Evolutionary conservation across 2,888 invertebrate species (phyloP).

Genomic region (Clunio marinus): DNA sequence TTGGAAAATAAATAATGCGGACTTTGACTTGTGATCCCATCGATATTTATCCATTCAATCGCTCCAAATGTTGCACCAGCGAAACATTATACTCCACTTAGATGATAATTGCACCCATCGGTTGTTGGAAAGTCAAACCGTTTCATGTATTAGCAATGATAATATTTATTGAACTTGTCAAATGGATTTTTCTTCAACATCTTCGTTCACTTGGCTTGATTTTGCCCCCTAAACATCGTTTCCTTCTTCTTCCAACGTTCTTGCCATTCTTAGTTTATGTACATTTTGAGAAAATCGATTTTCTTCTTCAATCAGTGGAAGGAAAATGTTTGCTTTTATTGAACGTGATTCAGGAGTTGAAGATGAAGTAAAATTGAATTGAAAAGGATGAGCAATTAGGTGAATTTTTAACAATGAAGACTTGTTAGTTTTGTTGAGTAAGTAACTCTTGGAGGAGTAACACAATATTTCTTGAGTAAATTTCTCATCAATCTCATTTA

Average conservation of each 20-base stretch:
- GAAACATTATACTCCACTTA: constrained; percentile 17
- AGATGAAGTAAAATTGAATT: background rate
- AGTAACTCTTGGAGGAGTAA: too few relatives aligned
- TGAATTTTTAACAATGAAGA: background rate
- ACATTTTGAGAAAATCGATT: background rate
- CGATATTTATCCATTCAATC: background rate
- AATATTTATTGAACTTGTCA: constrained; percentile 39
- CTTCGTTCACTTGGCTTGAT: constrained; percentile 13
- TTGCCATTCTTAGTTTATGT: too few relatives aligned
- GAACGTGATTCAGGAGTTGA: constrained; percentile 9
- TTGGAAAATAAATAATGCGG: background rate
- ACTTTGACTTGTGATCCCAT: background rate
- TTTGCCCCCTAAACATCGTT: constrained; percentile 5
- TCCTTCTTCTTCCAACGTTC: background rate
- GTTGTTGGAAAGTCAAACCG: constrained; percentile 22
- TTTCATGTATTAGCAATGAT: constrained; percentile 36
- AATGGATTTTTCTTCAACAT: constrained; percentile 29
- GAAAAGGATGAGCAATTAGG: constrained; percentile 17
- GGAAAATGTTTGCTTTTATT: background rate
- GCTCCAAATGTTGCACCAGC: background rate
- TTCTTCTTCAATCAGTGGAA: constrained; percentile 8
- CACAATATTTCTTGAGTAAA: too few relatives aligned
- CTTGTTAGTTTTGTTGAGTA: too few relatives aligned
- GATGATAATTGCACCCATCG: constrained; percentile 7
- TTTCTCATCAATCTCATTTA: too few relatives aligned